Base-by-base conservation (phyloP, 2,888 invertebrate genomes). In the Euclidia mi region DNA sequence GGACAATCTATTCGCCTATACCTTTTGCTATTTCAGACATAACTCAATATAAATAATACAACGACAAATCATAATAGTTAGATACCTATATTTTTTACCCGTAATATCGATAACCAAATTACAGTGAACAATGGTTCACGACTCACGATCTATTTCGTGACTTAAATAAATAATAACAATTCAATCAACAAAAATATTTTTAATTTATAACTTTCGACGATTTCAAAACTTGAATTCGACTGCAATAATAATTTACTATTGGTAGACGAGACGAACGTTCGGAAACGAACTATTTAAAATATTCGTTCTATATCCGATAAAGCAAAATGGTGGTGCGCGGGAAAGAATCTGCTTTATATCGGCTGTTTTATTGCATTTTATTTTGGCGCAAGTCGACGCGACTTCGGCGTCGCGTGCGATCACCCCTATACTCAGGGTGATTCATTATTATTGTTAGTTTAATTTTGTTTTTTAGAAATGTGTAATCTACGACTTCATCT, bases 361-460 rank as follows among this genome's bases (percentile, higher is more conserved):
- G 79, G 75, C 71, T 69, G 80, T 83, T 81, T 84, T 83, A 86
- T 84, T 84, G 84, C 82, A 83, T 83, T 86, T 82, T 84, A 81
- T 82, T 84, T 81, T 75, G 83, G 76, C 81, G 75, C 75, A 70
- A 78, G 74, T 70, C 59, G 45, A 25, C 64, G 60, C 32, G 63
- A 35, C 55, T 44, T 48, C 47, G 56, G 55, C 62, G 44, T 63
- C 51, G 65, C 63, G 65, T 56, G 52, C 64, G 41, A 49, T 66
- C 59, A 56, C 49, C 50, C 60, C 41, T 34, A 53, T 47, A 51
- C 42, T 18, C 28, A 45, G 56, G 31, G 17, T 47, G 46, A 25
- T 47, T 47, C 29, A 17, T 32, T 18, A 11, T 32, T 1, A 11
- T 32, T 25, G 4, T 7, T 25, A 6, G 4, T 25, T 6, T 6